Base-by-base conservation (phyloP, 2,113 vertebrate species). In the Notarius lentiginosus region DNA sequence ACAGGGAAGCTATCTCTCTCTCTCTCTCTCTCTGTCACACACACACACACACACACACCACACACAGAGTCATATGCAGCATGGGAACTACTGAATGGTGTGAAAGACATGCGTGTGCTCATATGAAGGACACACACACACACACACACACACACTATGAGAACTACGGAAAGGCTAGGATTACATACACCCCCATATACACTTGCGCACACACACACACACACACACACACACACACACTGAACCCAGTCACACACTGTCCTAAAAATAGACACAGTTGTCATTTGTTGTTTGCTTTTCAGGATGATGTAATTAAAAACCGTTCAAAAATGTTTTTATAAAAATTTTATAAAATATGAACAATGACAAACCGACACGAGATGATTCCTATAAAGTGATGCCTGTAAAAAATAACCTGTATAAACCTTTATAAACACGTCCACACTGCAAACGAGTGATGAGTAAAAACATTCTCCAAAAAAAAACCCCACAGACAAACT, bases 1-100 rank as follows among this genome's bases (percentile, higher is more conserved):
- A 90, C 94, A 93, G 93, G 94, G 94, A 95, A 82, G 68, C 94
- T 95, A 92, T 92, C 93, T 94, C 94, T 94, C 93, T 41, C 34
- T 90, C 88, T 88, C 2, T 9, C 34, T 30, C 30, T 27, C 65
- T 68, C 63, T n/a, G n/a, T 66, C 27, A n/a, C 51, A 53, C 72
- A 75, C 17, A 75, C 27, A 73, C 17, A 47, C 72, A 47, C 75
- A 55, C 75, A 77, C 75, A 55, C 49, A 53, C 22, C 84, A 89
- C 60, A 85, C 9, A 30, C 12, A 84, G 92, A 90, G 83, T 88
- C 86, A 89, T 58, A 87, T 11, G 12, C 22, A 87, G 66, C 60
- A 87, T 75, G 84, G 87, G 89, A 81, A 86, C 61, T 81, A 20
- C 79, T 72, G 82, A 68, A 51, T 68, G 63, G 88, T 76, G 55